These are phyloP conservation scores for Bothrops jararaca DNA, from an alignment of 2,113 vertebrate species.

Conservation along the genomic window DNA sequence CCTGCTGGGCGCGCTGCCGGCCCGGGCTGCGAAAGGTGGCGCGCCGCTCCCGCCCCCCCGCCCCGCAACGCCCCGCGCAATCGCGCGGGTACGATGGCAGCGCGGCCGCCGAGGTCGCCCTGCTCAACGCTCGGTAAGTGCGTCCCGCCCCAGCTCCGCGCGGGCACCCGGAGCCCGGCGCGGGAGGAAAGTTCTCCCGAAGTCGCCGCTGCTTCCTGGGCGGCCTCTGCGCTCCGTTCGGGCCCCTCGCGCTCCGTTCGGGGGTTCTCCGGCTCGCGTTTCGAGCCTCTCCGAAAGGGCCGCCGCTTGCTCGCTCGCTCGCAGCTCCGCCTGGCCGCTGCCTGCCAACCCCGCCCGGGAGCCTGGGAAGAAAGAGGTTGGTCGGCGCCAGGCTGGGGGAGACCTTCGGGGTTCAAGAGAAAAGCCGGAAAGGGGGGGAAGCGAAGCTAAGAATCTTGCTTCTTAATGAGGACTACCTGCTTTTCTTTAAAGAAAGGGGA, in stretches of 20 bases:
- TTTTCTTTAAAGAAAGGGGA: not conserved
- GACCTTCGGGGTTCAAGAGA: not conserved
- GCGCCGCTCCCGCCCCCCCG: too few relatives aligned
- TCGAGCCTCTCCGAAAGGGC: too few relatives aligned
- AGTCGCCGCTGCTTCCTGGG: not conserved
- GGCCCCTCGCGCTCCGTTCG: not conserved
- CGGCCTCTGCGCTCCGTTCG: not conserved
- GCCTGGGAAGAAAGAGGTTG: not conserved
- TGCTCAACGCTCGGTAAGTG: slow-evolving; percentile 11
- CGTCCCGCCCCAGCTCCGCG: not conserved
- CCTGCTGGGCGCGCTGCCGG: not conserved
- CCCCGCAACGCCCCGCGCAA: not conserved
- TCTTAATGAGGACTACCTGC: not conserved
- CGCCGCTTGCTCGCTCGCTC: too few relatives aligned
- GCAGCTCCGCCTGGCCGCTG: too few relatives aligned
- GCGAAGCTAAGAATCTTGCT: not conserved
- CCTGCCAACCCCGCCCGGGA: not conserved
- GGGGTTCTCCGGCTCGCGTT: not conserved
- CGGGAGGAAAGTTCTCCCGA: not conserved
- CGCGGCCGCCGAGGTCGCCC: not conserved
- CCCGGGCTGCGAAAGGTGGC: not conserved
- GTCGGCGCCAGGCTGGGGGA: not conserved
- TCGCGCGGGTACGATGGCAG: not conserved
- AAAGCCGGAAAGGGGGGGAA: too few relatives aligned
- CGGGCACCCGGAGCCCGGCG: not conserved